Evolutionary conservation across 2,113 vertebrate genomes (phyloP).

Genomic region (Pluvianellus socialis): DNA sequence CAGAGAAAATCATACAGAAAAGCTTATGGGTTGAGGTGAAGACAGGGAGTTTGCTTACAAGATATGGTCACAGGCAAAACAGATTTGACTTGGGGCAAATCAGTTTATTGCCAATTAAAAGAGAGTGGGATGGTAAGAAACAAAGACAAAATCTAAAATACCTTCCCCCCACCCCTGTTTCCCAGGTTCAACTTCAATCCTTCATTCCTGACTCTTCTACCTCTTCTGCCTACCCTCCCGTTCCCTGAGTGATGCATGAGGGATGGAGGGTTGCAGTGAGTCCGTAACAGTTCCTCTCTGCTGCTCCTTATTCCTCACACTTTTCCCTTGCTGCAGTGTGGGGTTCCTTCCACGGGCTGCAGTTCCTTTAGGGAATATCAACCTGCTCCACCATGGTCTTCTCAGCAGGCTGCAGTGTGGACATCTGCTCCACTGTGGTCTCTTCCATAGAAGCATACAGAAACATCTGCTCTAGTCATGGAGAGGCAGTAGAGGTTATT

Average conservation of each 20-base stretch:
- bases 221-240: neutral
- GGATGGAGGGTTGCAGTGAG: neutral
- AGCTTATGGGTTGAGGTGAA: neutral
- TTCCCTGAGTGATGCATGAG: neutral
- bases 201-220: neutral
- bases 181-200: neutral
- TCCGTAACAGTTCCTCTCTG: neutral
- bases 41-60: neutral
- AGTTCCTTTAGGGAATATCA: too few species aligned
- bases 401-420: rapidly evolving
- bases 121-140: neutral
- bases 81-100: neutral
- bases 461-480: neutral
- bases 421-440: neutral
- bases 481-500: neutral
- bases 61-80: neutral
- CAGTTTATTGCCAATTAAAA: neutral
- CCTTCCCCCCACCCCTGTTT: neutral
- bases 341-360: neutral
- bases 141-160: neutral
- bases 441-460: neutral
- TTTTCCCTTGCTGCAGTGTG: neutral
- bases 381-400: neutral
- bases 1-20: neutral
- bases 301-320: neutral